These are phyloP conservation scores for Brachirus orientalis DNA, from an alignment of 2,113 vertebrate species.

Conservation along the genomic window DNA sequence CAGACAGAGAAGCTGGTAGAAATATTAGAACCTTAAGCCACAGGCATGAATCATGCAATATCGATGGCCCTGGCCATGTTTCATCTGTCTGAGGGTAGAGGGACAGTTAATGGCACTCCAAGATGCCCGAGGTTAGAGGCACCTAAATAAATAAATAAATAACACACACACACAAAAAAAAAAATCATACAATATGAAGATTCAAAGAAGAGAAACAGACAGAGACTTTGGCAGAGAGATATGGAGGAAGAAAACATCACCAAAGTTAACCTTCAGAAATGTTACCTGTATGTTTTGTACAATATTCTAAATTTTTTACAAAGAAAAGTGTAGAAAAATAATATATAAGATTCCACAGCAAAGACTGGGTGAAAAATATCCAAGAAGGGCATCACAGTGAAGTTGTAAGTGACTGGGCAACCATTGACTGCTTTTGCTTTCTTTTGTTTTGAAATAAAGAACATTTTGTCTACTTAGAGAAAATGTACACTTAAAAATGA, in stretches of 20 bases:
- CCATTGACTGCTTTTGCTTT: no score
- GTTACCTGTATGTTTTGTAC: not conserved
- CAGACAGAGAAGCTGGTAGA: conserved; percentile 58
- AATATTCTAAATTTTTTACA: conserved; percentile 8
- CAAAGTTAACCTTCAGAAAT: conserved; percentile 20
- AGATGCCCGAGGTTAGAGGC: conserved; percentile 48
- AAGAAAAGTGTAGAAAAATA: not conserved
- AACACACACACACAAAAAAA: conserved; percentile 13
- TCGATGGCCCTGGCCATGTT: conserved; percentile 51
- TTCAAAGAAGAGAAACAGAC: conserved; percentile 35
- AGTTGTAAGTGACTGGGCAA: not conserved
- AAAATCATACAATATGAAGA: conserved; percentile 45
- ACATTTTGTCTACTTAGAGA: conserved; percentile 3
- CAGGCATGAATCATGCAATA: conserved; percentile 65
- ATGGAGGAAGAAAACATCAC: not conserved
- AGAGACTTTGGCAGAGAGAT: not conserved
- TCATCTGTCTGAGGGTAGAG: conserved; percentile 55
- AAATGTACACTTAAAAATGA: no score
- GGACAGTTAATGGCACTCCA: conserved; percentile 50
- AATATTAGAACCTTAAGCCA: conserved; percentile 68
- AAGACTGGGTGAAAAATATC: not conserved
- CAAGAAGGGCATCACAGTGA: not conserved
- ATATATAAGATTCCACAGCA: not conserved
- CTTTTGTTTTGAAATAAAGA: no score
- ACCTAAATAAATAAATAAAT: no score